Evolutionary conservation across 2,797 vertebrate species (phyloP).

Genomic region (Spinibarbus caldwelli): DNA sequence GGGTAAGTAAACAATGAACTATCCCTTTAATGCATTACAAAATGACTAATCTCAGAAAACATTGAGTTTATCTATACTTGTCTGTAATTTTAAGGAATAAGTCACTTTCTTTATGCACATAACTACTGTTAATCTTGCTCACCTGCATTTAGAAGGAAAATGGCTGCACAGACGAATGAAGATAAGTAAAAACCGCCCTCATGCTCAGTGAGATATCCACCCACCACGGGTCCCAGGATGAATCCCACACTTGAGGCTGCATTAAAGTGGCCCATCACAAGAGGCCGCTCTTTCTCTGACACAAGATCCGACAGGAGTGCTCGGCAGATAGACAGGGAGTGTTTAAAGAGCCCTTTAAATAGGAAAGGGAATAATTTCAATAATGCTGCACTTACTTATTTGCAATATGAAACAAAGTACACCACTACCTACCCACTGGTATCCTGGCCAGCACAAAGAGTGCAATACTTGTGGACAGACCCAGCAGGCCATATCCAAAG

Average conservation of each 20-base stretch:
- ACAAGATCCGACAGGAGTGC: constrained; percentile 94
- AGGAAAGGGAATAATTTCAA: neutral
- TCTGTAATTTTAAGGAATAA: neutral
- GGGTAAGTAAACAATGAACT: neutral
- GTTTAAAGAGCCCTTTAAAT: constrained; percentile 92
- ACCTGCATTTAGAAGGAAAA: constrained; percentile 94
- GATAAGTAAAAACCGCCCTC: constrained; percentile 91
- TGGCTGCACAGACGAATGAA: constrained; percentile 84
- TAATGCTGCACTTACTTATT: neutral
- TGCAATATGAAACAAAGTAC: neutral
- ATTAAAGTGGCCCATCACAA: constrained; percentile 92
- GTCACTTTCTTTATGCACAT: neutral
- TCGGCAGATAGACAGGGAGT: constrained; percentile 94
- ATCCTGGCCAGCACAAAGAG: constrained; percentile 89
- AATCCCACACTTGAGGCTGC: constrained; percentile 92
- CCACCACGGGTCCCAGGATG: constrained; percentile 93
- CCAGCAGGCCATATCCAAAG: constrained; percentile 89
- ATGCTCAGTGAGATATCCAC: constrained; percentile 90
- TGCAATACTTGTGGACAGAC: constrained; percentile 84
- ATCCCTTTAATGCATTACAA: neutral
- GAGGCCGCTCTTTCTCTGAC: constrained; percentile 86
- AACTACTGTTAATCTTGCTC: constrained; percentile 49
- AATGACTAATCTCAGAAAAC: neutral
- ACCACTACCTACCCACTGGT: constrained; percentile 85
- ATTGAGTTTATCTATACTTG: no score